Evolutionary conservation across 2,888 invertebrate genomes (phyloP), one percentile per base, ranked within the genome.

Genomic region (Eupithecia vulgata): DNA sequence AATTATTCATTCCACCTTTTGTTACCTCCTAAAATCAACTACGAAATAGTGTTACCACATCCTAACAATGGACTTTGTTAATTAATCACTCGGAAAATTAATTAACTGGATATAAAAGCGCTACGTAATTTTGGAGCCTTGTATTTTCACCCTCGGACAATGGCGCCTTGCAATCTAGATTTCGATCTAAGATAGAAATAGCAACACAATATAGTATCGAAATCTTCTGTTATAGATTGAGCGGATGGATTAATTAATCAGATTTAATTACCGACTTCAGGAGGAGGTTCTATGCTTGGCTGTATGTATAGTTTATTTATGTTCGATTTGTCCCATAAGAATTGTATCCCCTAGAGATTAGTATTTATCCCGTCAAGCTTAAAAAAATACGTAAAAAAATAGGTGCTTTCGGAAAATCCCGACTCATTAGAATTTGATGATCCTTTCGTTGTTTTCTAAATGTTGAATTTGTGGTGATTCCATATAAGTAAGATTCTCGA

Each of bases 21-120:
- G 75, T 72, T 75, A 72, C 68, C 70, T 70, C 21, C 45, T 48
- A 65, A 70, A 71, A 68, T 75, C 68, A 61, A 70, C 75, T 70
- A 66, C 68, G 59, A 68, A 72, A 71, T 75, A 72, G 72, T 75
- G 71, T 72, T 75, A 68, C 75, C 72, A 76, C 70, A 75, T 74
- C 68, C 66, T 52, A 77, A 79, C 79, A 78, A 78, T 75, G 52
- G 73, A 69, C 69, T 72, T n/a, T 68, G 75, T 72, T 77, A 77
- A 75, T 77, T 77, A 78, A 77, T 80, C 78, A 78, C 72, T 74
- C 30, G 71, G 65, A 74, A 75, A 77, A 80, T 78, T 78, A 76
- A 80, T 80, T 78, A 78, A 75, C 71, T 71, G 57, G 76, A 71
- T 73, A 71, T 76, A 77, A 79, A 78, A 75, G 76, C 77, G 68